These are phyloP conservation scores for Podarcis siculus DNA, from an alignment of 2,797 vertebrate genomes.

Conservation along the genomic window DNA sequence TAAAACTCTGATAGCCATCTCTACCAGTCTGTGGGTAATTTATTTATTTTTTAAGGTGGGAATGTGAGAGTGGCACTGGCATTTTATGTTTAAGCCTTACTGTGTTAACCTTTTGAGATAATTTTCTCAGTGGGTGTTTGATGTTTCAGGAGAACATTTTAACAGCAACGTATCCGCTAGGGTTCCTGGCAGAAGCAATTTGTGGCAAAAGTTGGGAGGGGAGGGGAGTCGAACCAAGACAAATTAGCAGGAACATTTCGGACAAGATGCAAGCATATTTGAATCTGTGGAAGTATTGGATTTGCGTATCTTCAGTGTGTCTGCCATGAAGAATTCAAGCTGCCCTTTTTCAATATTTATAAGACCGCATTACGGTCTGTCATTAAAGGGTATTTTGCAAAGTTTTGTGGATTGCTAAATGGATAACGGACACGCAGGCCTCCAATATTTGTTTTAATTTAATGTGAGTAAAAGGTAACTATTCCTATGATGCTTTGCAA, in stretches of 20 bases:
- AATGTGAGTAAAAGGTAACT: constrained; percentile 22
- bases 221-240: constrained; percentile 47
- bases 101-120: constrained; percentile 68
- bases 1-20: constrained; percentile 22
- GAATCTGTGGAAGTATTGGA: constrained; percentile 42
- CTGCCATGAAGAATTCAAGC: constrained; percentile 42
- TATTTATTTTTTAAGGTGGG: not conserved
- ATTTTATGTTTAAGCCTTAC: constrained; percentile 65
- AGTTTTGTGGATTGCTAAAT: not conserved
- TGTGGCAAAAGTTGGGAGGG: constrained; percentile 55
- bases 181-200: constrained; percentile 66
- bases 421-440: not conserved
- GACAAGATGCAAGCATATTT: constrained; percentile 43
- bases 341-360: constrained; percentile 42
- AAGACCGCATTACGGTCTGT: constrained; percentile 31
- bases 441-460: not conserved
- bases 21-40: constrained; percentile 22
- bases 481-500: not conserved
- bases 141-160: constrained; percentile 69
- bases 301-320: constrained; percentile 26
- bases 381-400: constrained; percentile 29
- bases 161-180: constrained; percentile 62
- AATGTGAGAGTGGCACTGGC: constrained; percentile 56
- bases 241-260: constrained; percentile 58
- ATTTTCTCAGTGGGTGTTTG: constrained; percentile 73